Conservation (phyloP, 2,113 vertebrate species). For the Chionodraco myersi region DNA sequence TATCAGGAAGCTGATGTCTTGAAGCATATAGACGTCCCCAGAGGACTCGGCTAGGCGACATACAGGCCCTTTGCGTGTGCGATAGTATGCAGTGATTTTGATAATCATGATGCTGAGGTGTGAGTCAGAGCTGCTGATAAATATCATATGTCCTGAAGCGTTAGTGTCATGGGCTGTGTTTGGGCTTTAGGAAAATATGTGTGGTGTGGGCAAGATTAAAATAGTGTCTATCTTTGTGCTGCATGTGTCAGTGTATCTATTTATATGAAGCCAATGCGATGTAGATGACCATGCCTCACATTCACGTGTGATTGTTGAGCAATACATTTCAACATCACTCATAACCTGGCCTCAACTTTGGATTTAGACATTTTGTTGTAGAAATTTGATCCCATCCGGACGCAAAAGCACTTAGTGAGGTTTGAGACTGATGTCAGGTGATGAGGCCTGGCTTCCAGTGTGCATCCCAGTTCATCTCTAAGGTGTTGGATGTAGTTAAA, state of each 20-base stretch:
- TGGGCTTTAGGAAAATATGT: conserved; percentile 36
- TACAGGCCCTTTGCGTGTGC: neutral
- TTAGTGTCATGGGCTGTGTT: conserved; percentile 30
- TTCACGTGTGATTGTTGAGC: conserved; percentile 1
- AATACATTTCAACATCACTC: neutral
- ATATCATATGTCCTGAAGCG: conserved; percentile 46
- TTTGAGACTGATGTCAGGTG: conserved; percentile 1
- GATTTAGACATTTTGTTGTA: neutral
- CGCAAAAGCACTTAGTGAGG: neutral
- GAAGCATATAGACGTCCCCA: neutral
- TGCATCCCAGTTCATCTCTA: neutral
- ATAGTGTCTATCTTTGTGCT: conserved; percentile 13
- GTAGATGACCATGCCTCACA: neutral
- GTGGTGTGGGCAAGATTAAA: conserved; percentile 28
- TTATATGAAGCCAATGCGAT: neutral
- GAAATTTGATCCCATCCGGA: conserved; percentile 6
- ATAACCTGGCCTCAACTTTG: neutral
- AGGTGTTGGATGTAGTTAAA: neutral
- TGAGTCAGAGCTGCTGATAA: conserved; percentile 66
- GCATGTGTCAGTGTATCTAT: conserved; percentile 14
- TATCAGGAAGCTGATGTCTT: conserved; percentile 21
- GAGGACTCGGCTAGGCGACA: neutral
- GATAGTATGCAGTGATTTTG: conserved; percentile 22
- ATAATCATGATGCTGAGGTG: conserved; percentile 19
- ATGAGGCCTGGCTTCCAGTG: neutral